Conservation (phyloP, 35 echinoderm and acorn worm genomes). For the Apostichopus californicus region DNA sequence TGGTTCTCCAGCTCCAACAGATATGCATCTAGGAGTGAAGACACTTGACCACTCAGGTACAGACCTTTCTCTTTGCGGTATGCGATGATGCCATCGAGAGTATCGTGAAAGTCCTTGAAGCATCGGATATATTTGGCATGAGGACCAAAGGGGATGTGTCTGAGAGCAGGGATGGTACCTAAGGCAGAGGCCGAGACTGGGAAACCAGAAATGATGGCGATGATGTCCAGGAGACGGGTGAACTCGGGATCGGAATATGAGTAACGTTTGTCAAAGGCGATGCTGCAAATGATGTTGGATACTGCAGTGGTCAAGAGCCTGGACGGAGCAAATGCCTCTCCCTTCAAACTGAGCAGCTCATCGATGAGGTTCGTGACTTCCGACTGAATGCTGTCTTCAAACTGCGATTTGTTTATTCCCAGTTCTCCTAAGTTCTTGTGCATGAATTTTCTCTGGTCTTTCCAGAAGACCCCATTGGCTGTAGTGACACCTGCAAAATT, state of each 20-base stretch:
- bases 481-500: constrained; percentile 15
- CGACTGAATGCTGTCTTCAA: constrained; percentile 58
- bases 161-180: constrained; percentile 22
- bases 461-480: constrained; percentile 63
- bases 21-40: constrained; percentile 23
- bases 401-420: constrained; percentile 62
- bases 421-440: constrained; percentile 58
- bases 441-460: constrained; percentile 66
- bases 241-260: constrained; percentile 64
- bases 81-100: constrained; percentile 22
- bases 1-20: constrained; percentile 17
- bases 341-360: constrained; percentile 26
- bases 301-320: constrained; percentile 54
- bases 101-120: constrained; percentile 22
- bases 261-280: constrained; percentile 66
- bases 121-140: constrained; percentile 2
- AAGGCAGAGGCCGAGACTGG: constrained; percentile 25
- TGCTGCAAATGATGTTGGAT: constrained; percentile 74
- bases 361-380: constrained; percentile 44
- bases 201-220: constrained; percentile 3
- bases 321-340: constrained; percentile 50
- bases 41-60: background rate
- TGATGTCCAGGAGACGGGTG: constrained; percentile 45
- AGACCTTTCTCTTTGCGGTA: background rate
- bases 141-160: constrained; percentile 32